Evolutionary conservation across 2,113 vertebrate species (phyloP).

Genomic region (Mixornis gularis): DNA sequence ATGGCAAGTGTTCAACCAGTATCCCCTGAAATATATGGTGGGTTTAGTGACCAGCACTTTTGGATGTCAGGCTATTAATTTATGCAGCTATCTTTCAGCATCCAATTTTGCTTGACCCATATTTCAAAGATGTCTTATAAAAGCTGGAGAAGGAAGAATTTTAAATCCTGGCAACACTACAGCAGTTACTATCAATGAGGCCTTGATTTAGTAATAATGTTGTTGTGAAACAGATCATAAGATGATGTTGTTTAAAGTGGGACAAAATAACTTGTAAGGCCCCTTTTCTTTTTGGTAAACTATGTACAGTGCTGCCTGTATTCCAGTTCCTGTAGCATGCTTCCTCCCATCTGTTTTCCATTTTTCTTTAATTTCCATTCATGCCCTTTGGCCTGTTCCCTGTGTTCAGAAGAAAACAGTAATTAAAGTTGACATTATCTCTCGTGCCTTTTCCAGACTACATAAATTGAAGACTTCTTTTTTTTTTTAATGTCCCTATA

Average conservation of each 20-base stretch:
- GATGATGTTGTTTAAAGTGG: slow-evolving; percentile 8
- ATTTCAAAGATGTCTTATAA: slow-evolving; percentile 5
- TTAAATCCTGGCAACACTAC: not conserved
- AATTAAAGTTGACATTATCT: slow-evolving; percentile 74
- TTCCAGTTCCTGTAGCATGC: slow-evolving; percentile 46
- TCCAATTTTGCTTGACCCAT: not conserved
- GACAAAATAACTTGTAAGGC: slow-evolving; percentile 18
- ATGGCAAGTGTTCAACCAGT: not conserved
- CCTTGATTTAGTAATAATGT: not conserved
- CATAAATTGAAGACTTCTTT: not conserved
- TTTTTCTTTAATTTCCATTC: slow-evolving; percentile 76
- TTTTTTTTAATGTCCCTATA: not conserved
- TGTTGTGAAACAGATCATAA: slow-evolving; percentile 39
- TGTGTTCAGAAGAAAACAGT: slow-evolving; percentile 61
- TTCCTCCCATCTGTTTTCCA: slow-evolving; percentile 74
- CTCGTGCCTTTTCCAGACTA: slow-evolving; percentile 42
- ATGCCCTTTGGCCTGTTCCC: slow-evolving; percentile 65
- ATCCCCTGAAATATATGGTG: not conserved
- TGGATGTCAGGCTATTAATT: not conserved
- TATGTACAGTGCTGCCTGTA: slow-evolving; percentile 53
- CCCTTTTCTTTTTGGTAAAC: slow-evolving; percentile 30
- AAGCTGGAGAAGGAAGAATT: not conserved
- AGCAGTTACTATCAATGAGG: not conserved
- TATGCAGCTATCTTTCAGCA: slow-evolving; percentile 14
- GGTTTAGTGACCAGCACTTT: slow-evolving; percentile 13